Evolutionary conservation across 2,888 invertebrate species (phyloP).

Genomic region (Nymphalis polychloros): DNA sequence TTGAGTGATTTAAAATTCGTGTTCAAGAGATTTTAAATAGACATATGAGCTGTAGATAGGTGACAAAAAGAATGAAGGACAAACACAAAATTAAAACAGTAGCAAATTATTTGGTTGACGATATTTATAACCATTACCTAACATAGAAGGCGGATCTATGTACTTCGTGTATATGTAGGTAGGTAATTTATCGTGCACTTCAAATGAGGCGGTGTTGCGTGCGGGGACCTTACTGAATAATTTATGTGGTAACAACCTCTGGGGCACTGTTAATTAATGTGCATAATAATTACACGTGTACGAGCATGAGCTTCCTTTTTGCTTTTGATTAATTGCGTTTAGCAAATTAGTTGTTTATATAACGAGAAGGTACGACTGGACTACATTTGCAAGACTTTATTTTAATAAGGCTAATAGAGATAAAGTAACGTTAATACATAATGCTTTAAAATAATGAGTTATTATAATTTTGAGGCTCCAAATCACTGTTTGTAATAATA

Average conservation of each 20-base stretch:
- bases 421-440: not conserved
- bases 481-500: too few species aligned
- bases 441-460: too few species aligned
- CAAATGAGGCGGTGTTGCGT: constrained; percentile 58
- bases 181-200: constrained; percentile 38
- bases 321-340: constrained; percentile 75
- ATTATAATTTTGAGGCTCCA: too few species aligned
- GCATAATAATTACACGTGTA: constrained; percentile 79
- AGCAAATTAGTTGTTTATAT: constrained; percentile 68
- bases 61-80: not conserved
- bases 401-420: not conserved
- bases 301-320: constrained; percentile 78
- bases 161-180: constrained; percentile 23
- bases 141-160: constrained; percentile 15
- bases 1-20: not conserved
- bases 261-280: constrained; percentile 74
- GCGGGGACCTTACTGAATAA: constrained; percentile 64
- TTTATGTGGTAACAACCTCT: constrained; percentile 63
- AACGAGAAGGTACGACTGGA: constrained; percentile 48
- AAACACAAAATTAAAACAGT: not conserved
- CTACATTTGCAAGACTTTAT: constrained; percentile 14
- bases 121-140: constrained; percentile 6
- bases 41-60: too few species aligned
- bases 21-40: too few species aligned
- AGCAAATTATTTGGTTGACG: not conserved